These are phyloP conservation scores for Amphilophus citrinellus DNA, from an alignment of 2,113 vertebrate species.

Conservation along the genomic window DNA sequence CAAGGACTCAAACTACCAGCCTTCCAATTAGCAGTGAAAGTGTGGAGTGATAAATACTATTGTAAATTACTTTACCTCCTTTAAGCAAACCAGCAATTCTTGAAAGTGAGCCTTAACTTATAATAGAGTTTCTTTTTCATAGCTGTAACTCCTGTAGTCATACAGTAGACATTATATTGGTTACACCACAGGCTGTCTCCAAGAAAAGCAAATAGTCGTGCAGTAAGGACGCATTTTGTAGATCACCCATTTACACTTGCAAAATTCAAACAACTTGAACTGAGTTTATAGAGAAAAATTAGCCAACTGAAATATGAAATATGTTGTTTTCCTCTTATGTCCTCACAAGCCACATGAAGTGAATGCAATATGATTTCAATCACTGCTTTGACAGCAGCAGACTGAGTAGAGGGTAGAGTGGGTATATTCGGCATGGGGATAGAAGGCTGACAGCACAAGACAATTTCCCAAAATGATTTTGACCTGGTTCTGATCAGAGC, in stretches of 20 bases:
- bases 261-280: not conserved
- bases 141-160: not conserved
- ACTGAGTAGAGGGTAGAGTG: not conserved
- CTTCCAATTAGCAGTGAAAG: not conserved
- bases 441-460: not conserved
- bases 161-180: not conserved
- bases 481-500: conserved; percentile 22
- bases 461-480: conserved; percentile 7
- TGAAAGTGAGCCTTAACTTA: not conserved
- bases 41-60: not conserved
- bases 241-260: not conserved
- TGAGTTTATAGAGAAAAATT: not conserved
- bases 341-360: not conserved
- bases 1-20: not conserved
- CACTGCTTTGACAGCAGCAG: not conserved
- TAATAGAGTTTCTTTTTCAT: not conserved
- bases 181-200: not conserved
- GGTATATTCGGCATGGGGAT: not conserved
- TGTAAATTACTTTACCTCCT: not conserved
- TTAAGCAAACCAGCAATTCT: not conserved
- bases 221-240: not conserved
- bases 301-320: not conserved
- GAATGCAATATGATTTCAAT: not conserved
- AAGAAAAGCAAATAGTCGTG: not conserved
- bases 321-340: not conserved